A percentile compares a stretch with the other conserved stretches of the same genome.
phyloP scores from a whole-genome alignment of 2,797 vertebrate species.

The Karalla daura region DNA sequence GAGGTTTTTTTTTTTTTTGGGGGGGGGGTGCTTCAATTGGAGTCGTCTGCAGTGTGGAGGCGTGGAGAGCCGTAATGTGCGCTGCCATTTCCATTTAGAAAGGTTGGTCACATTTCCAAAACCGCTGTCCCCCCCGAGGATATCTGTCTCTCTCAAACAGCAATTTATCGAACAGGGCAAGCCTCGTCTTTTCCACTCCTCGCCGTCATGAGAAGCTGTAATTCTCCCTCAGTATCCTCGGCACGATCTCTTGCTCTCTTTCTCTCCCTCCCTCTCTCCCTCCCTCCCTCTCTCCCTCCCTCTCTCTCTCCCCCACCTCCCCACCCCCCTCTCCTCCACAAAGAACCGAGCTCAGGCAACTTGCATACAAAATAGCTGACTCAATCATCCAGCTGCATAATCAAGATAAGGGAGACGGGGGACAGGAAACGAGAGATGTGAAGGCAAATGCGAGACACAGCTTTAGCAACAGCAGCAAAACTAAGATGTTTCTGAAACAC shows the following conservation, averaged over 20 bases:
- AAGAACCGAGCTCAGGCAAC: constrained; percentile 86
- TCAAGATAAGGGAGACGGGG: constrained; percentile 87
- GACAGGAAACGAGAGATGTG: constrained; percentile 69
- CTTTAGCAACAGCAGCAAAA: constrained; percentile 74
- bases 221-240: constrained; percentile 83
- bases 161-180: constrained; percentile 74
- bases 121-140: constrained; percentile 56
- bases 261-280: constrained; percentile 71
- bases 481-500: constrained; percentile 57
- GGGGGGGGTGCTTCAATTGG: constrained; percentile 31
- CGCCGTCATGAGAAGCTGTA: constrained; percentile 77
- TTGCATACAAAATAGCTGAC: constrained; percentile 91
- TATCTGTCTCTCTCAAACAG: constrained; percentile 71
- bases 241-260: constrained; percentile 79
- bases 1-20: too few relatives aligned
- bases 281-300: constrained; percentile 69
- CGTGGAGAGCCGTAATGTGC: constrained; percentile 42
- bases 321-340: constrained; percentile 76
- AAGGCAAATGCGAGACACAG: constrained; percentile 67
- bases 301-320: constrained; percentile 69
- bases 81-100: constrained; percentile 69
- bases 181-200: constrained; percentile 69
- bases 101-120: constrained; percentile 71
- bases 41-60: constrained; percentile 18
- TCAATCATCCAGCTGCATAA: constrained; percentile 91